Base-by-base conservation (phyloP, 2,888 invertebrate species). In the Xanthorhoe spadicearia region DNA sequence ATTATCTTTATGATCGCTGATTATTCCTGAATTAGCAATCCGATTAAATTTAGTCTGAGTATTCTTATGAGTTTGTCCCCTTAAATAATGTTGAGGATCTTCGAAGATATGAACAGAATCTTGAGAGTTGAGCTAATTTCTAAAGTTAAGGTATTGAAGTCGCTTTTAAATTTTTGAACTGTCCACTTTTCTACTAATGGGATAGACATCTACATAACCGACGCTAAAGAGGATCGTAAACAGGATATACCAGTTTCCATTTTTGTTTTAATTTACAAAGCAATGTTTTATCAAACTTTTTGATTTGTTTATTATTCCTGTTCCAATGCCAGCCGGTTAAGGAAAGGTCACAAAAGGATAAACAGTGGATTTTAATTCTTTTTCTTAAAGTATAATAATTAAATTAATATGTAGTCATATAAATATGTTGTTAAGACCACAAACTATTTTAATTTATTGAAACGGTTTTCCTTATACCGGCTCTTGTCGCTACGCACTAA, bases 311-410 rank as follows among this genome's bases (percentile, higher is more conserved):
- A 43, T 53, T 48, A n/a, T 48, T 48, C 19, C 28, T 17, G 13
- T 28, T 61, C 52, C 61, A 61, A 61, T 66, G 61, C 48, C 61
- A 61, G 32, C 46, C 49, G 43, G 61, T 56, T 65, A 9, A 61
- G 65, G 61, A 66, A 66, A 66, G 61, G 65, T 66, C 61, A 66
- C n/a, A 52, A 49, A 54, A 52, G 2, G 48, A 64, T 61, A 56
- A 54, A 64, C 65, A 59, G 35, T 8, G 51, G 43, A 61, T 43
- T 66, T 51, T 59, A 28, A 53, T 28, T n/a, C 66, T 60, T 35
- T 61, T 18, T 61, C 19, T 10, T 61, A 61, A 53, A 65, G 52
- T 49, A 66, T 58, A 18, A 38, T 43, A 59, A 19, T 6, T 32
- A 32, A 32, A 32, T 32, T 32, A 32, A 7, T 7, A 43, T 35